These are phyloP conservation scores for Bimastos eiseni DNA, from an alignment of 2,888 invertebrate species.

Conservation along the genomic window DNA sequence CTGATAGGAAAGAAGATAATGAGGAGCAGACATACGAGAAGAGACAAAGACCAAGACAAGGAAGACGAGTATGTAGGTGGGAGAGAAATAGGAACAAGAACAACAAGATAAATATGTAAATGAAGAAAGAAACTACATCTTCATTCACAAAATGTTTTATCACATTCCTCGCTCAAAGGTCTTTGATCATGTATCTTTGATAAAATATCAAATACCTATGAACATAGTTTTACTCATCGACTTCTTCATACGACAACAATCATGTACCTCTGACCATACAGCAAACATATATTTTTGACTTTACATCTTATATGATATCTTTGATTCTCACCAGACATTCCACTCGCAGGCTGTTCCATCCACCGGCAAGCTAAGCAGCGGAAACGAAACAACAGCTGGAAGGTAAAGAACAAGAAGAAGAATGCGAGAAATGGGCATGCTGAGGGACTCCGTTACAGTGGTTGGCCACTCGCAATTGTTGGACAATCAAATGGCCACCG, in stretches of 20 bases:
- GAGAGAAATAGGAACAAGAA: too few relatives aligned
- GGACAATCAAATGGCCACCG: not conserved
- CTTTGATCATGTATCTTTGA: not conserved
- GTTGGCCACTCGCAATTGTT: not conserved
- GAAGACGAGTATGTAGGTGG: too few relatives aligned
- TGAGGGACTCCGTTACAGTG: not conserved
- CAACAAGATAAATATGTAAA: too few relatives aligned
- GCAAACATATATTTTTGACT: not conserved
- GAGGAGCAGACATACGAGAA: not conserved
- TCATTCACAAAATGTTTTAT: not conserved
- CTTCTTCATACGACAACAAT: not conserved
- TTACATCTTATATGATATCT: not conserved
- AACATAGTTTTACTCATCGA: not conserved
- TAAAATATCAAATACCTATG: not conserved
- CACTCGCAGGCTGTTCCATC: constrained; percentile 24
- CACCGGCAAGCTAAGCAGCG: not conserved
- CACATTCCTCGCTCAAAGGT: not conserved
- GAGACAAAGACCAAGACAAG: too few relatives aligned
- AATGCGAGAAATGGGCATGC: not conserved
- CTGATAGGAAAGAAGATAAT: not conserved
- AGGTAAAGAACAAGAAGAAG: not conserved
- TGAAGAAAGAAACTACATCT: not conserved
- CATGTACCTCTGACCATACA: not conserved
- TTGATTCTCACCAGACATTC: constrained; percentile 5
- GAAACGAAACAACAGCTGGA: not conserved